Base-by-base conservation (phyloP, 2,113 vertebrate genomes). In the Dunckerocampus dactyliophorus region DNA sequence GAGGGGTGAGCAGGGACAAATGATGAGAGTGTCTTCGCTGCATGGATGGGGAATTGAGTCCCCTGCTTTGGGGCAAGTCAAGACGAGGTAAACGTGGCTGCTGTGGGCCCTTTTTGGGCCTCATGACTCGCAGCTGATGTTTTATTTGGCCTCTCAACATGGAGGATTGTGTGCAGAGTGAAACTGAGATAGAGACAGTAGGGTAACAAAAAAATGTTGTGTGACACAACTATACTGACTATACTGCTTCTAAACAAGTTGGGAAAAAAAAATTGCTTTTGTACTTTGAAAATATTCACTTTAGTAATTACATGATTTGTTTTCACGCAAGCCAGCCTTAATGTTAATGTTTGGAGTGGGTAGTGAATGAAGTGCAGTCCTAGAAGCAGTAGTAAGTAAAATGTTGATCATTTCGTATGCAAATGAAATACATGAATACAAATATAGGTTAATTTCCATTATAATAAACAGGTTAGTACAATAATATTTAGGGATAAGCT, bases 101-200 rank as follows among this genome's bases (percentile, higher is more conserved):
- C 76, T 43, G 55, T 51, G 39, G 59, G 79, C 61, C 82, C 64
- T 76, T 77, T 80, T 64, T 76, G 79, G 71, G 83, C 79, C 76
- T 80, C 76, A 84, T 77, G 82, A 84, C 73, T 82, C 48, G 64
- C 80, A 78, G 80, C 78, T 84, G 84, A 82, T 85, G 84, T 85
- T 82, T 87, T 81, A 82, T 88, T 82, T 64, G 67, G 69, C 57
- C 54, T 70, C 75, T 85, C 80, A 86, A 80, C 71, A 75, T 71
- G 53, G 70, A 79, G 75, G 77, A 87, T 80, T 74, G 65, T 73
- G 71, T 68, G 65, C 57, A 74, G 67, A 53, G 54, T 60, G 39
- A 43, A 49, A 59, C 56, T 42, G 34, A 62, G 65, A 34, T 34
- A 34, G 5, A 34, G 31, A 28, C 24, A 5, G 24, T 28, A 28